phyloP scores from a whole-genome alignment of 2,888 invertebrate species.

The Philhelius pedissequus region DNA sequence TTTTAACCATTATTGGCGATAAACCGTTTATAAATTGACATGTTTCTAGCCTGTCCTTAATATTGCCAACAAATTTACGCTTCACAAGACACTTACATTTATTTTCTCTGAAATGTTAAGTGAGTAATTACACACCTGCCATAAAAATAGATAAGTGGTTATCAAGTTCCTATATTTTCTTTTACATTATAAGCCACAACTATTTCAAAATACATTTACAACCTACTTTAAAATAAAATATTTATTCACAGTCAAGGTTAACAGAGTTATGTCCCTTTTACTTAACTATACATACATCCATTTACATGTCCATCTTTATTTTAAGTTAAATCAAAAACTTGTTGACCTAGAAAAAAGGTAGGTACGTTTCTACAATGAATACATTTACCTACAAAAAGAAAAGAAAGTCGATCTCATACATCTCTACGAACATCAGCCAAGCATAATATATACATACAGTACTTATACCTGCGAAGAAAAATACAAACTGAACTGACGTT shows the following conservation, averaged over 20 bases:
- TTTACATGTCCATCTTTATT: background rate
- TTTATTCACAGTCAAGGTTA: conserved; percentile 13
- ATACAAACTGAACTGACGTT: conserved; percentile 7
- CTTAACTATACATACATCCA: background rate
- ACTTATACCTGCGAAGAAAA: background rate
- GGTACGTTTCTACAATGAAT: background rate
- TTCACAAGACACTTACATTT: no score
- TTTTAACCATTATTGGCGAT: no score
- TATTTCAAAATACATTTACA: background rate
- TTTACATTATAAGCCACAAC: no score
- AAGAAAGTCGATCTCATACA: background rate
- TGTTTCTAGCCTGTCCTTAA: no score
- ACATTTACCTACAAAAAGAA: background rate
- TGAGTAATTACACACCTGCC: no score
- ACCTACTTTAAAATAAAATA: background rate
- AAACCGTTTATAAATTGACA: no score
- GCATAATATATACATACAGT: background rate
- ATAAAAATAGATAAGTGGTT: no score
- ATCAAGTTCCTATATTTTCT: no score
- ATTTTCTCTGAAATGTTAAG: no score
- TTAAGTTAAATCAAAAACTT: background rate
- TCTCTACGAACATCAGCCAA: background rate
- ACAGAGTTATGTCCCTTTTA: background rate
- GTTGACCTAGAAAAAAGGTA: conserved; percentile 14
- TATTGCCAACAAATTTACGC: no score